Evolutionary conservation across 2,888 invertebrate species (phyloP), one percentile per base, ranked within the genome.

Genomic region (Diarsia brunnea): DNA sequence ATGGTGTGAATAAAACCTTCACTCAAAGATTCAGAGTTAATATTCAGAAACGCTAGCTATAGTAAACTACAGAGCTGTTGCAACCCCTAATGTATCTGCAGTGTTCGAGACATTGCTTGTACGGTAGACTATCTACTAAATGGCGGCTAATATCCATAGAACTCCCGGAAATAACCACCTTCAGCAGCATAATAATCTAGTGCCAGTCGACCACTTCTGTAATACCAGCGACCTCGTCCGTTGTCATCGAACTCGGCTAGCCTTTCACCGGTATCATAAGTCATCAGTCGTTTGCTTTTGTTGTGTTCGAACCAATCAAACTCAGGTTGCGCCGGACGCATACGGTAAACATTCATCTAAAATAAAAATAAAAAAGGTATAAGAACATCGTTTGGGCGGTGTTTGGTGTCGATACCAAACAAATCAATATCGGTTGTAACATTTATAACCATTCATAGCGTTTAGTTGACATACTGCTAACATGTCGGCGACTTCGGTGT

Each of bases 301-400:
- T 96, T 95, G 71, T 92, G 93, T 84, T 94, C 91, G 80, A 96
- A 96, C 96, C 96, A 96, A 87, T 96, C 93, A 64, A 95, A 95
- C 82, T 96, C 95, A 0, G 96, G 96, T 43, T 94, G 94, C 2
- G 95, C 93, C 68, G 96, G 95, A 27, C 93, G 92, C 96, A 96
- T 96, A 24, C 95, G 94, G 84, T 96, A 96, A 4, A 95, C 93
- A 75, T 96, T 96, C 93, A 96, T 94, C 96, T 96, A 61, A 82
- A 66, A 69, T 53, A 19, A 58, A 66, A 67, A n/a, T n/a, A 43
- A 47, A 24, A 49, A 14, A 10, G 10, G 10, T 27, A 60, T 10
- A 60, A 60, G 10, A 31, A 58, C 16, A 27, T 58, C 16, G 55
- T 55, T 16, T 55, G 14, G 27, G 27, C 27, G 31, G 31, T 31